Percentiles rank a stretch among this genome's conserved stretches.
Evolutionary conservation across 2,888 invertebrate species (phyloP).

Genomic region (Tridacna gigas): DNA sequence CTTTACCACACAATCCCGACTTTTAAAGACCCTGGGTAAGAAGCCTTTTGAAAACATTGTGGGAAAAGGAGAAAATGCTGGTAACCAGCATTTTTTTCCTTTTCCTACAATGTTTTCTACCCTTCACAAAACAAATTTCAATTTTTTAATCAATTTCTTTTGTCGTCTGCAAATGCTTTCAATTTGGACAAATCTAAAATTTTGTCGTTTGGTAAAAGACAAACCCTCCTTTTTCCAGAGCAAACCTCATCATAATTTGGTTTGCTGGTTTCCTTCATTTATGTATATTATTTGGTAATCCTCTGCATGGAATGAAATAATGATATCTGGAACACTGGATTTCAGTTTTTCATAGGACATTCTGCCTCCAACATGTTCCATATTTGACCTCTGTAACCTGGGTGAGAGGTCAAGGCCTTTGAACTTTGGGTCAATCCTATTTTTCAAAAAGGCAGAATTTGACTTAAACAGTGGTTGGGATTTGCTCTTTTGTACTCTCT

Average conservation of each 20-base stretch:
- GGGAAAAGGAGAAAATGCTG: too few species aligned
- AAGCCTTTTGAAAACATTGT: too few species aligned
- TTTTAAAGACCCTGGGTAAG: too few species aligned
- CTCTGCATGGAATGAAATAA: conserved; percentile 62
- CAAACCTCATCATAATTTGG: conserved; percentile 66
- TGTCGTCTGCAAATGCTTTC: too few species aligned
- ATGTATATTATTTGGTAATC: conserved; percentile 64
- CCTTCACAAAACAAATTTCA: too few species aligned
- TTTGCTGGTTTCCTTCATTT: conserved; percentile 68
- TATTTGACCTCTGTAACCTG: conserved; percentile 11
- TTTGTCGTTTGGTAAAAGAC: too few species aligned
- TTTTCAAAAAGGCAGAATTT: conserved; percentile 4
- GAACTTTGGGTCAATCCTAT: neutral
- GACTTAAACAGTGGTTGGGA: neutral
- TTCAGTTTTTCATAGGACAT: conserved; percentile 58
- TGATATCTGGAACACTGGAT: conserved; percentile 56
- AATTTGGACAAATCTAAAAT: too few species aligned
- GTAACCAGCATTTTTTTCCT: too few species aligned
- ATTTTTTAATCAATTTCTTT: too few species aligned
- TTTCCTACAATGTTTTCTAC: too few species aligned
- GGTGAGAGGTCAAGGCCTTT: conserved; percentile 11
- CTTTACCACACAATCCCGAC: too few species aligned
- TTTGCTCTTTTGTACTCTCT: conserved; percentile 9
- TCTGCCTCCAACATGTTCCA: conserved; percentile 37
- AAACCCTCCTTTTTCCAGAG: neutral